These are phyloP conservation scores for Bovichtus variegatus DNA, from an alignment of 2,797 vertebrate species.

Conservation along the genomic window DNA sequence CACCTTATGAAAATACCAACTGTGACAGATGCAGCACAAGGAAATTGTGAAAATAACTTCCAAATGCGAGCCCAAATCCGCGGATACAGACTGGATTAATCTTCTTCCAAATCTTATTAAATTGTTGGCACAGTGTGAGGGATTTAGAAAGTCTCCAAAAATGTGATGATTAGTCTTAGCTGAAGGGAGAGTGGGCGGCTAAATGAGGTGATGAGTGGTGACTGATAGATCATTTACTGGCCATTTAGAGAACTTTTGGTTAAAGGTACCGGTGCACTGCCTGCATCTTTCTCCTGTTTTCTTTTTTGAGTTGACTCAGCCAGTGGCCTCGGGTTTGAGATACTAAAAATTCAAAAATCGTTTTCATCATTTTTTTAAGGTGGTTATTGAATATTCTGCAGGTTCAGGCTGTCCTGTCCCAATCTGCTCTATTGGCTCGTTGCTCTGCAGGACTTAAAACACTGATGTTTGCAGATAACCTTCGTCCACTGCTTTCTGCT, in stretches of 20 bases:
- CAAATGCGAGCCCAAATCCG: slow-evolving; percentile 6
- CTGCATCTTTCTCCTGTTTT: neutral
- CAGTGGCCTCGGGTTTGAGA: slow-evolving; percentile 8
- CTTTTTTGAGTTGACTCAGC: slow-evolving; percentile 16
- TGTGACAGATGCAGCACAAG: slow-evolving; percentile 7
- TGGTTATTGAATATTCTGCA: slow-evolving; percentile 69
- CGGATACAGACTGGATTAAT: neutral
- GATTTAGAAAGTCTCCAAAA: slow-evolving; percentile 40
- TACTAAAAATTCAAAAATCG: slow-evolving; percentile 22
- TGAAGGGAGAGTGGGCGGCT: slow-evolving; percentile 16
- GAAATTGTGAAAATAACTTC: slow-evolving; percentile 25
- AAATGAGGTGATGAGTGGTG: slow-evolving; percentile 43
- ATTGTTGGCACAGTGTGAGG: slow-evolving; percentile 16
- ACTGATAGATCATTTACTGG: slow-evolving; percentile 38
- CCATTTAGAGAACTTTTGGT: slow-evolving; percentile 22
- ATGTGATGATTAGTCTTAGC: slow-evolving; percentile 20
- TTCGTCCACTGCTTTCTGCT: slow-evolving; percentile 75
- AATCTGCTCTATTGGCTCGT: slow-evolving; percentile 64
- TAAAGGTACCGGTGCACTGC: neutral
- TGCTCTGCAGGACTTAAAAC: slow-evolving; percentile 79
- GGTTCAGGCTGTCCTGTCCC: slow-evolving; percentile 46
- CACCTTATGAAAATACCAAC: slow-evolving; percentile 27
- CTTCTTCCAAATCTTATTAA: slow-evolving; percentile 38
- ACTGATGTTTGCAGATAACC: slow-evolving; percentile 83
- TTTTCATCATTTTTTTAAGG: slow-evolving; percentile 51